Base-by-base conservation (phyloP, 2,113 vertebrate genomes). In the Pedionomus torquatus region DNA sequence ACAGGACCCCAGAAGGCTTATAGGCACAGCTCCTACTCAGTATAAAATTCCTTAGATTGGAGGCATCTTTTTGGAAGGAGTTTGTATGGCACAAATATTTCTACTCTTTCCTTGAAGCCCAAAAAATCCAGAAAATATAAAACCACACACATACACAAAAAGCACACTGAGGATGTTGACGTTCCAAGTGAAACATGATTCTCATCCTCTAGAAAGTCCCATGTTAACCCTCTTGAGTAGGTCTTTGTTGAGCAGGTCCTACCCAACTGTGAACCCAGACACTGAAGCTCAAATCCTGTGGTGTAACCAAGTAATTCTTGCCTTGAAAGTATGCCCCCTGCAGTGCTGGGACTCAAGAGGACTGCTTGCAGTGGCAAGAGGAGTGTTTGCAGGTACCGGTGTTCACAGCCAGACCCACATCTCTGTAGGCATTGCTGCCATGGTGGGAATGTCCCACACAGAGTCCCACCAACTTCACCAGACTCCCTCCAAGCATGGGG, bases 51-150 rank as follows among this genome's bases (percentile, higher is more conserved):
- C 52, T 79, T 44, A 11, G 52, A 60, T 21, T 64, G 17, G 6
- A 94, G 41, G 55, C 33, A 49, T 41, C 87, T 89, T 85, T 92
- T 76, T 94, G 39, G 57, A 83, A 95, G 39, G 30, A 52, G 31
- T 84, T 81, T 52, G 39, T 39, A 69, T 2, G 21, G n/a, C 39
- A 72, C 15, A 68, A 90, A 39, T 48, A 68, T 82, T 90, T 95
- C 51, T 90, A 11, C 30, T 81, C 51, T 68, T 26, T 68, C 60
- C n/a, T 72, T 55, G 64, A 89, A 91, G 17, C 13, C 54, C 35
- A 23, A 6, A 48, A 81, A 86, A 78, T 20, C 0, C 60, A 70
- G 82, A 64, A 46, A 3, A 8, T 17, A 18, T 55, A 80, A 86
- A 52, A 5, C 4, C n/a, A 28, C 39, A 46, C 14, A 31, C 10